Conservation (phyloP, 2,797 vertebrate genomes). For the Anas georgica region DNA sequence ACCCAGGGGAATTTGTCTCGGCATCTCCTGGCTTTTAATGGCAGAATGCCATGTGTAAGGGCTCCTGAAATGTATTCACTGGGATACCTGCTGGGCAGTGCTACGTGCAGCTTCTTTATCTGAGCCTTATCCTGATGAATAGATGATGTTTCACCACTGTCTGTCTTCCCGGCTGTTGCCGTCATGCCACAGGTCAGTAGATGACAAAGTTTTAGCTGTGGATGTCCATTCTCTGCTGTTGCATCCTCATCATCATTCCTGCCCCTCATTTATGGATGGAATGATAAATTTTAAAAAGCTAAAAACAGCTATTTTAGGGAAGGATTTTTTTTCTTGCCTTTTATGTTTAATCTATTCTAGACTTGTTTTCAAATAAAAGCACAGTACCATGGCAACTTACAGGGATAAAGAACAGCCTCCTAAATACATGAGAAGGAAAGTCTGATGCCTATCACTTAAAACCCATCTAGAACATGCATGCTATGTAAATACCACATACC, state of each 20-base stretch:
- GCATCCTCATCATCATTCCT: background rate
- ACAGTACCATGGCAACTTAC: background rate
- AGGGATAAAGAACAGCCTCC: background rate
- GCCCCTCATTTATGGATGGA: background rate
- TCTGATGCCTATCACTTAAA: background rate
- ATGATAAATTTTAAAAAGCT: background rate
- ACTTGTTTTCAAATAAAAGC: background rate
- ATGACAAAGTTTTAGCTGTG: background rate
- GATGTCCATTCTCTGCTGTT: background rate
- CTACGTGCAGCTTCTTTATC: background rate
- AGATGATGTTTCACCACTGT: background rate
- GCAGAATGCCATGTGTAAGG: background rate
- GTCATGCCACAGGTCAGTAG: background rate
- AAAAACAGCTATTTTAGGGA: background rate
- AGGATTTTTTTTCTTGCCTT: background rate
- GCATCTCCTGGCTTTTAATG: conserved; percentile 43
- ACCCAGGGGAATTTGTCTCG: background rate
- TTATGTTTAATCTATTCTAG: background rate
- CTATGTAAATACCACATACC: background rate
- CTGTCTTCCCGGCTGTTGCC: background rate
- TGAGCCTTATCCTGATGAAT: background rate
- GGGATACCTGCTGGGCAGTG: conserved; percentile 42
- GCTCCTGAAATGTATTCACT: background rate
- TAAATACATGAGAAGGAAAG: background rate
- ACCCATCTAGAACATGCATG: background rate